Evolutionary conservation across 30 jellyfish, hydroid and myxozoan species (phyloP).

Genomic region (Clytia hemisphaerica): DNA sequence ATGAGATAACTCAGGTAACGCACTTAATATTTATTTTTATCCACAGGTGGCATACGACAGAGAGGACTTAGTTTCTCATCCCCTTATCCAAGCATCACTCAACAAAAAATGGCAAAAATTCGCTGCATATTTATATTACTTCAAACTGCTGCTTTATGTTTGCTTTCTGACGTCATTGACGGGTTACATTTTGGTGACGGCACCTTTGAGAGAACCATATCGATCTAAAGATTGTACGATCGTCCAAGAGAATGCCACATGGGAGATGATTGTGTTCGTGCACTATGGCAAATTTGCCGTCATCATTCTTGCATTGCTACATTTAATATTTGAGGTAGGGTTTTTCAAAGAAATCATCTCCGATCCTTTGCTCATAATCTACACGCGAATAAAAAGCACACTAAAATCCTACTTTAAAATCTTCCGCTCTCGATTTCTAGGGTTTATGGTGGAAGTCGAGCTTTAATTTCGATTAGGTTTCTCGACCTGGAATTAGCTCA

Average conservation of each 20-base stretch:
- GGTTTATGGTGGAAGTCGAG: no score
- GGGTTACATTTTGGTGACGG: slow-evolving; percentile 63
- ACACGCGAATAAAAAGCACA: no score
- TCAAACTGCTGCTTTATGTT: slow-evolving; percentile 53
- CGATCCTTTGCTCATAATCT: no score
- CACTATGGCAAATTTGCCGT: slow-evolving; percentile 55
- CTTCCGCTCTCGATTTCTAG: no score
- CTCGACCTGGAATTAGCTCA: no score
- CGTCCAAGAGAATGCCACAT: slow-evolving; percentile 2
- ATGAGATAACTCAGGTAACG: no score
- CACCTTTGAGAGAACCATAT: slow-evolving; percentile 82
- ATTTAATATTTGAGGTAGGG: slow-evolving; percentile 71
- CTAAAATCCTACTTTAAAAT: no score
- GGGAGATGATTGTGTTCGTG: slow-evolving; percentile 46
- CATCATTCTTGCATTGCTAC: slow-evolving; percentile 52
- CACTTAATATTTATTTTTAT: background rate
- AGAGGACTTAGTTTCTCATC: slow-evolving; percentile 64
- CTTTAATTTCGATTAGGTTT: no score
- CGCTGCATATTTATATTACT: slow-evolving; percentile 60
- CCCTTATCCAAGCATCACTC: slow-evolving; percentile 40
- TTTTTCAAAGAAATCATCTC: no score
- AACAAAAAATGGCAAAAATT: slow-evolving; percentile 67
- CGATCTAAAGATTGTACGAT: slow-evolving; percentile 68
- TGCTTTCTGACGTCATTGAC: slow-evolving; percentile 56
- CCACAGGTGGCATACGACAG: slow-evolving; percentile 53